Evolutionary conservation across 2,797 vertebrate species (phyloP).

Genomic region (Simalia tracyae): DNA sequence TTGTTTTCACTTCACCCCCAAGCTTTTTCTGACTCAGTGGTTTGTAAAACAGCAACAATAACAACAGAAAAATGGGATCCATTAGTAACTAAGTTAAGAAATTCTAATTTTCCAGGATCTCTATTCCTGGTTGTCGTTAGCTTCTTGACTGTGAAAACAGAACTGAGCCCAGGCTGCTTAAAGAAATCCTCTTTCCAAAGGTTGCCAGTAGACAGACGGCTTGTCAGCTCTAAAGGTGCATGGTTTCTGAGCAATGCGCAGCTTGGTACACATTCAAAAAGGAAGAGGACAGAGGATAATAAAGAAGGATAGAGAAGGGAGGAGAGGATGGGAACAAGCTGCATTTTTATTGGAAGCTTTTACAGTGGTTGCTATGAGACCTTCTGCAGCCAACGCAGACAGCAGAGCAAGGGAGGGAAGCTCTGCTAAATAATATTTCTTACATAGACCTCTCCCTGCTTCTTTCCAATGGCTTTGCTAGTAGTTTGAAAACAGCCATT

Average conservation of each 20-base stretch:
- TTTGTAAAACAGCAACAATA: too few relatives aligned
- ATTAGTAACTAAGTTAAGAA: background rate
- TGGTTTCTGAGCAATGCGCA: constrained; percentile 39
- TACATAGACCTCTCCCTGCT: constrained; percentile 52
- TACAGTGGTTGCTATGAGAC: constrained; percentile 80
- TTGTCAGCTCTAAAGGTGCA: background rate
- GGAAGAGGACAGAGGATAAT: constrained; percentile 50
- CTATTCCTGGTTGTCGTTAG: background rate
- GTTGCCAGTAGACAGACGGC: background rate
- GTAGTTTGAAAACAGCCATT: constrained; percentile 66
- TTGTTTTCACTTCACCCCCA: too few relatives aligned
- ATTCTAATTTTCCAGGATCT: background rate
- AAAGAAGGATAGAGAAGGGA: constrained; percentile 59
- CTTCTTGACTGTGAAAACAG: background rate
- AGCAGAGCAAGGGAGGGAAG: constrained; percentile 58
- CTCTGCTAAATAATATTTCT: constrained; percentile 65
- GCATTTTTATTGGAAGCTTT: constrained; percentile 78
- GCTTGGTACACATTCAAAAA: constrained; percentile 37
- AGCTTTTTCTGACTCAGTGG: too few relatives aligned
- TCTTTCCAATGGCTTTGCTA: constrained; percentile 57
- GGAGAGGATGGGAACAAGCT: constrained; percentile 58
- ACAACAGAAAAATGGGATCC: too few relatives aligned
- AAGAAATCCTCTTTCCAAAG: background rate
- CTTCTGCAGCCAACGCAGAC: constrained; percentile 64
- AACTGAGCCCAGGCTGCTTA: too few relatives aligned